Base-by-base conservation (phyloP, 2,797 vertebrate species). In the Coilia nasus region DNA sequence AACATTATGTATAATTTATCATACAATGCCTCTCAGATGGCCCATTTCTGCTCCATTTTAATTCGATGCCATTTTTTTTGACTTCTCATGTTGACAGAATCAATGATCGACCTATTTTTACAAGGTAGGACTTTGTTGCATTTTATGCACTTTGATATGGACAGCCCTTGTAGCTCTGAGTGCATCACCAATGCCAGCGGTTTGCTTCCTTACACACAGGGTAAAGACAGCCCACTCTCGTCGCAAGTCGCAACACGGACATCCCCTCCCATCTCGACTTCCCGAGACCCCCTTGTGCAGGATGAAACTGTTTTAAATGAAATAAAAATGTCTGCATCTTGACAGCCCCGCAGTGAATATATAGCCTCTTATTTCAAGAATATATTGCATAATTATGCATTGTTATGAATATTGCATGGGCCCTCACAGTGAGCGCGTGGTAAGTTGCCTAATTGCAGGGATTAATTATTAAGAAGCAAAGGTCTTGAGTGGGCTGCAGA, bases 391-490 rank as follows among this genome's bases (percentile, higher is more conserved):
- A 95, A 96, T 96, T 96, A 95, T 93, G 93, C 94, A 92, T 92
- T 90, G 91, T 90, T 94, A 95, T 96, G 92, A 96, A 96, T 96
- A 96, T 96, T 96, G 87, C 92, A 95, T 96, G 91, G 87, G 90
- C 90, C 89, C 92, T 92, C 93, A 95, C 92, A 93, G 93, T 92
- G 92, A 91, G 93, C 90, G 89, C 93, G 92, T 93, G 93, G 93
- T 95, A 95, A 95, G 93, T 93, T 93, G 95, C 91, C 92, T 96
- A 97, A 97, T 95, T 94, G 95, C 93, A 50, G 88, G 91, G 93
- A 96, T 97, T 96, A 97, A 97, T 97, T 96, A 96, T 97, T 97
- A 95, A 97, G 94, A 95, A 94, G 93, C 93, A 94, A 95, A 95
- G 93, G 95, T 96, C 91, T 91, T 90, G 89, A 89, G 93, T 88